Base-by-base conservation (phyloP, 2,888 invertebrate species). In the Hesperia comma region DNA sequence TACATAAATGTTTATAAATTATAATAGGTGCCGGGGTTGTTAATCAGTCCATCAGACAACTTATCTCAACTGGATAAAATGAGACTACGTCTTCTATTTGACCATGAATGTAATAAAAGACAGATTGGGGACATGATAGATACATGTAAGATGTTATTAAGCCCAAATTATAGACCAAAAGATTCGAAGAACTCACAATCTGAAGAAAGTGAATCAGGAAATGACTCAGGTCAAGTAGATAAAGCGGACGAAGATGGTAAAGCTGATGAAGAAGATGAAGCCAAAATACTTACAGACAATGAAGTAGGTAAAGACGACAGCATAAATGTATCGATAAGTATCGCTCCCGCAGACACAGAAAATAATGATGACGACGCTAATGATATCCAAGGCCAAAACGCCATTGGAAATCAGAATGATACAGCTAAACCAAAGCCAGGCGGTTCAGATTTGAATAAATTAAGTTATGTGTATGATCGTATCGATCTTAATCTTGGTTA, bases 61-160 rank as follows among this genome's bases (percentile, higher is more conserved):
- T 71, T 90, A 6, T 90, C 90, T 1, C 81, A 83, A 53, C 70
- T 90, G 1, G 90, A 90, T 62, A 77, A 81, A 63, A 82, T 86
- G 85, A 87, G 83, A 61, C 74, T 90, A 12, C 77, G 80, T 0
- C 21, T 85, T 4, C 70, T 81, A 26, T 90, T 85, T 67, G 83
- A 82, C 0, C 82, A 84, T 26, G 86, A 86, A 66, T 90, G 90
- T 69, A 86, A 88, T 53, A 86, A 80, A 63, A 78, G 87, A 1
- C 81, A 83, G 69, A 79, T 89, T 0, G 77, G 70, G 0, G 74
- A 80, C 4, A 68, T 90, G 15, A 56, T 88, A 0, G 74, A 83
- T 15, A 79, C 79, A 0, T 90, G 90, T 68, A 82, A 84, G 56
- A 75, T 72, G 14, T 74, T 72, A 19, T 19, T 60, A 12, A 55